Conservation (phyloP, 2,113 vertebrate species). For the Sclerurus mexicanus region DNA sequence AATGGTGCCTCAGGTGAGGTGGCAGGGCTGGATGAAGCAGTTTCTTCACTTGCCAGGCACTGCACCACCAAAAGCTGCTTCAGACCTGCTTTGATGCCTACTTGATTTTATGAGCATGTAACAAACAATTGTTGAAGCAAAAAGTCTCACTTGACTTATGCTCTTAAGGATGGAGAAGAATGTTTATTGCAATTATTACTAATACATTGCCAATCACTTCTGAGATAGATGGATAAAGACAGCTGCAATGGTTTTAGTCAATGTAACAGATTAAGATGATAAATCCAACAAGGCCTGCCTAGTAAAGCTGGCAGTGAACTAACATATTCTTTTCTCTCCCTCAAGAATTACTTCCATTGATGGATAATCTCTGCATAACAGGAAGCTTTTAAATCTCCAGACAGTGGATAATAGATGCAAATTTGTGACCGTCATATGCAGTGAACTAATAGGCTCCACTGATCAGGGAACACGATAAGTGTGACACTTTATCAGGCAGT, state of each 20-base stretch:
- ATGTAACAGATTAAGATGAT: constrained; percentile 34
- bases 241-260: constrained; percentile 9
- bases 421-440: constrained; percentile 27
- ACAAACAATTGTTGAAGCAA: background rate
- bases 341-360: constrained; percentile 28
- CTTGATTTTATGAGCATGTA: background rate
- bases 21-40: background rate
- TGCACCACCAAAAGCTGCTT: background rate
- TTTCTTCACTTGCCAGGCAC: background rate
- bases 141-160: background rate
- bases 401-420: constrained; percentile 48
- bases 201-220: background rate
- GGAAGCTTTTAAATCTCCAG: constrained; percentile 49
- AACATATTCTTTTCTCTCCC: constrained; percentile 9
- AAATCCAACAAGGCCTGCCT: constrained; percentile 33
- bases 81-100: background rate
- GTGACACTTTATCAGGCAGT: constrained; percentile 31
- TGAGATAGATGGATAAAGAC: background rate
- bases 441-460: constrained; percentile 7
- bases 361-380: constrained; percentile 29
- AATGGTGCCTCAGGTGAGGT: background rate
- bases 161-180: constrained; percentile 35
- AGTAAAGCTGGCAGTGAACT: background rate
- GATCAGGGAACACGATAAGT: constrained; percentile 34
- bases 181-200: constrained; percentile 27